Base-by-base conservation (phyloP, 2,888 invertebrate species). In the Drosophila quinaria region DNA sequence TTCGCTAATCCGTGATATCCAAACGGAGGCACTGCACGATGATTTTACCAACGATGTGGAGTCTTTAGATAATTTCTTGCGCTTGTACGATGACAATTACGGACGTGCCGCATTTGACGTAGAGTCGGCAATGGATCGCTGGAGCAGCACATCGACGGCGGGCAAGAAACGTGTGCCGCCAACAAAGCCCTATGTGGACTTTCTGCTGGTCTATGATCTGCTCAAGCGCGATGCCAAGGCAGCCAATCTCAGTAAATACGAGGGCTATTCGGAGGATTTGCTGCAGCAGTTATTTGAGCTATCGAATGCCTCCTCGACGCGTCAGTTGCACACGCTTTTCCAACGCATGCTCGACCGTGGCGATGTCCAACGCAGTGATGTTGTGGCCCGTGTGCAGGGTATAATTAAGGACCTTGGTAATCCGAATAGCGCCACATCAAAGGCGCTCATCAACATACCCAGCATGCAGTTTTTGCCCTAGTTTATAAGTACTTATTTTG, bases 221-320 rank as follows among this genome's bases (percentile, higher is more conserved):
- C 85, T 93, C 1, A 93, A 93, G 67, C 90, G 93, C 3, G 93
- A 93, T 70, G 93, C 93, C 0, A 93, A 93, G 64, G 90, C 91
- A 0, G 87, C 90, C 3, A 92, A 91, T 81, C 74, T 93, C 0
- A 92, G 90, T 74, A 92, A 91, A 86, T 93, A 92, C 64, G 91
- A 91, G 74, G 93, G 93, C 0, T 93, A 92, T 60, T 89, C 91
- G 0, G 87, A 91, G 19, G 89, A 91, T 52, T 71, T 93, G 67
- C 56, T 93, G 37, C 70, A 82, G 37, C 90, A 92, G 19, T 74
- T 93, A 1, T 70, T 79, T 35, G 89, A 91, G 56, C 75, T 91
- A 8, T 92, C 93, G 2, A 80, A 79, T 37, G 80, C 80, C 6
- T 93, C 93, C 1, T 87, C 92, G 1, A 91, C 92, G 42, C 85